phyloP scores from a whole-genome alignment of 2,113 vertebrate species.

The Litocranius walleri region DNA sequence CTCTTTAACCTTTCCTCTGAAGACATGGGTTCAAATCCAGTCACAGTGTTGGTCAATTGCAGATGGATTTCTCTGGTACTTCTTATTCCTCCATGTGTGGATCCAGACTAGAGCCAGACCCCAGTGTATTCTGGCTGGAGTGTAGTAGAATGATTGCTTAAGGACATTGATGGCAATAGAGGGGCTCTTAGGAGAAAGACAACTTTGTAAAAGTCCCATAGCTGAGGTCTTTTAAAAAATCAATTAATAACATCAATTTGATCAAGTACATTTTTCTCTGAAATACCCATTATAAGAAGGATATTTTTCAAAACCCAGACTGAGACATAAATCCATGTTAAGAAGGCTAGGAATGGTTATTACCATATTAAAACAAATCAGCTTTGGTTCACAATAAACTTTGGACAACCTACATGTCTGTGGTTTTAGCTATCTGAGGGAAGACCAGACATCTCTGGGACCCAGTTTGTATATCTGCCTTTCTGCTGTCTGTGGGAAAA shows the following conservation, averaged over 20 bases:
- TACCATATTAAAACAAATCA: not conserved
- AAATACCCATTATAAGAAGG: not conserved
- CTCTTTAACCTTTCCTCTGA: not conserved
- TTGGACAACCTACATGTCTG: not conserved
- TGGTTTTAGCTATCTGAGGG: not conserved
- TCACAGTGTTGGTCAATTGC: not conserved
- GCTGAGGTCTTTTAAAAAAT: not conserved
- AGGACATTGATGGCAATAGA: not conserved
- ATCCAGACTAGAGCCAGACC: not conserved
- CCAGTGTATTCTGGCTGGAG: not conserved
- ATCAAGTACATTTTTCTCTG: not conserved
- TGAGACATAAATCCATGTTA: not conserved
- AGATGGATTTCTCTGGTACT: not conserved
- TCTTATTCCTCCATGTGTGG: not conserved
- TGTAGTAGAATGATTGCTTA: not conserved
- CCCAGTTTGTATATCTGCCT: not conserved
- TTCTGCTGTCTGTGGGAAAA: not conserved
- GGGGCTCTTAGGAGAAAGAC: not conserved
- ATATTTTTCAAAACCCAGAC: conserved; percentile 1
- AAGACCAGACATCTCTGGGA: not conserved
- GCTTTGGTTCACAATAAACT: not conserved
- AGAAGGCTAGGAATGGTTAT: not conserved
- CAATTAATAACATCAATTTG: not conserved
- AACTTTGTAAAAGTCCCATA: not conserved
- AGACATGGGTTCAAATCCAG: not conserved